phyloP scores from a whole-genome alignment of 2,113 vertebrate species.

The Macaca fascicularis region T2T-MFA8v1.1 NC_088376.1:14630501-14631000 shows the following conservation, averaged over 20 bases:
- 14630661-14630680: not conserved
- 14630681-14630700: not conserved
- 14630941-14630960: not conserved
- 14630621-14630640: not conserved
- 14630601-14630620: not conserved
- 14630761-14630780: not conserved
- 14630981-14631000: not conserved
- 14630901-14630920: not conserved
- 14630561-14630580: too few species aligned
- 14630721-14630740: not conserved
- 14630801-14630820: not conserved
- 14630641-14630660: not conserved
- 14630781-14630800: not conserved
- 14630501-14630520: too few species aligned
- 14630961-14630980: not conserved
- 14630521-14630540: too few species aligned
- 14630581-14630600: not conserved
- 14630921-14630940: not conserved
- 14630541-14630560: too few species aligned
- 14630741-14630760: not conserved
- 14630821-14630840: not conserved
- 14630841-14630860: not conserved
- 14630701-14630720: not conserved
- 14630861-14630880: not conserved
- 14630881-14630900: not conserved